Conservation (phyloP, 2,113 vertebrate genomes). For the Diadophis punctatus region DNA sequence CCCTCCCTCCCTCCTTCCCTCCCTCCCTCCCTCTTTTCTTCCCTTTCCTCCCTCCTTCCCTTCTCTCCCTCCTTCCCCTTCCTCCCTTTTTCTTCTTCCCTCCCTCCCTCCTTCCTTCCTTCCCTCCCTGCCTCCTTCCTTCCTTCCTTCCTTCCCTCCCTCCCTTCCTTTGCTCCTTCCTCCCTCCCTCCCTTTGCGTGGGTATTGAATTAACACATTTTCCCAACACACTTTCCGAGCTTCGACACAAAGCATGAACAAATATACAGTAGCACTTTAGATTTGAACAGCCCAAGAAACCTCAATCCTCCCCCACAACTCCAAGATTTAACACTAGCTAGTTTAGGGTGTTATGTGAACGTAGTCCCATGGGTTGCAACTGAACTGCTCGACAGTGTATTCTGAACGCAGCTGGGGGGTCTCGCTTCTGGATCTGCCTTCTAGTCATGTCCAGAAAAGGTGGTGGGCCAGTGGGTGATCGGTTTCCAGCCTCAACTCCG, state of each 20-base stretch:
- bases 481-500: neutral
- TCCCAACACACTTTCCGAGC: neutral
- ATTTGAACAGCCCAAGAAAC: neutral
- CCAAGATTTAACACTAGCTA: neutral
- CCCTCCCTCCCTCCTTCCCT: no score
- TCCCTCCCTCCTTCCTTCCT: no score
- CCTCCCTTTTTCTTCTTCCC: neutral
- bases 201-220: neutral
- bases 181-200: neutral
- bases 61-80: no score
- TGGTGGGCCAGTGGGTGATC: no score
- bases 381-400: neutral
- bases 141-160: accelerated
- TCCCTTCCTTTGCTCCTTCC: neutral
- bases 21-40: no score
- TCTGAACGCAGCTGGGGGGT: neutral
- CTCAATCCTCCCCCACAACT: neutral
- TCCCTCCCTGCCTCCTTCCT: accelerated
- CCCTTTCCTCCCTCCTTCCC: no score
- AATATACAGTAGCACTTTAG: neutral
- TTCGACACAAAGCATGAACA: neutral
- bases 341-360: neutral
- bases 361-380: neutral
- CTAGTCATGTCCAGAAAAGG: neutral
- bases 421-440: neutral